Evolutionary conservation across 2,113 vertebrate genomes (phyloP).

Genomic region (Cinclus cinclus): DNA sequence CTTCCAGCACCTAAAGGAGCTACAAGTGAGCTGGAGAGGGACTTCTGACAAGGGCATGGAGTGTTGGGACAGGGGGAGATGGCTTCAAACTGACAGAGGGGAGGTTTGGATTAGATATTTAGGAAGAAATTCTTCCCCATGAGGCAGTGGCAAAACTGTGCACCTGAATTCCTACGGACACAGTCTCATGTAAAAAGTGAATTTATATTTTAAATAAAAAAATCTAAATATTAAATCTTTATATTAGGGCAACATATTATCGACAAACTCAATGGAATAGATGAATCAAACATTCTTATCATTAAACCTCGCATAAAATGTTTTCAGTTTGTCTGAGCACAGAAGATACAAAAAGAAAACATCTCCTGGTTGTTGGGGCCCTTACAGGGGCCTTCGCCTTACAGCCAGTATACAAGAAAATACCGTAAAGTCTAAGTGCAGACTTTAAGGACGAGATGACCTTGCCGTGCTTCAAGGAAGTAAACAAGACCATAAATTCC

Average conservation of each 20-base stretch:
- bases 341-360: not conserved
- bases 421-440: too few relatives aligned
- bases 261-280: not conserved
- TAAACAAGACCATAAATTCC: too few relatives aligned
- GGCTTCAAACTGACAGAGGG: not conserved
- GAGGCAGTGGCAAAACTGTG: not conserved
- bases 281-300: not conserved
- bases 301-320: not conserved
- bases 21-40: not conserved
- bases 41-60: not conserved
- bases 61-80: not conserved
- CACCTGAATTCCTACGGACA: not conserved
- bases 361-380: not conserved
- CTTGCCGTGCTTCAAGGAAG: too few relatives aligned
- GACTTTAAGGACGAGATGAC: too few relatives aligned
- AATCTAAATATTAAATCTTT: not conserved
- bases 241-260: not conserved
- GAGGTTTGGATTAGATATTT: not conserved
- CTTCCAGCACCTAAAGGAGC: not conserved
- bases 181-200: not conserved
- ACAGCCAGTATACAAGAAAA: too few relatives aligned
- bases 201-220: not conserved
- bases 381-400: too few relatives aligned
- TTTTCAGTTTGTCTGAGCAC: not conserved
- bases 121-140: not conserved